Base-by-base conservation (phyloP, 23 tunicate genomes). In the Aplidium turbinatum region DNA sequence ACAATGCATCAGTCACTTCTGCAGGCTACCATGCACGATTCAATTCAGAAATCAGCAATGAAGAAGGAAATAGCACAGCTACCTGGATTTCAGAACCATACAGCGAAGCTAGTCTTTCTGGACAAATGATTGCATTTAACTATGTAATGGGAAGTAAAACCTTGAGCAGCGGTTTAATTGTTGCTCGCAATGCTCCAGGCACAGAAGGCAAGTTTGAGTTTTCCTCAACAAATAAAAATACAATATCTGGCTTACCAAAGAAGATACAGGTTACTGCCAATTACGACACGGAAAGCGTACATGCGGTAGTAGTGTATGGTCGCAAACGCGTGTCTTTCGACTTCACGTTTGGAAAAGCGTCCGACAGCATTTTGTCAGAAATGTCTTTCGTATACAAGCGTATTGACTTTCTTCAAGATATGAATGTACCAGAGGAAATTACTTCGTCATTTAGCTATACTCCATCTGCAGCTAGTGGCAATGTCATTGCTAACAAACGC, bases 341-440 rank as follows among this genome's bases (percentile, higher is more conserved):
- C 33, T 20, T 20, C 25, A n/a, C 1, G 7, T 46, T 30, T 27
- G 6, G 30, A 3, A 5, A 16, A 42, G 1, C 57, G 1, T 36
- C 32, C 19, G 55, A 45, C 47, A 28, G 46, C 19, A 4, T 23
- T 32, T 22, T 33, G 2, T 1, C 35, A 21, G 47, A 31, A 18
- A 33, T 45, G 70, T 33, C 33, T 21, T 63, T 63, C 70, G 22
- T 2, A 22, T 28, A 63, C 29, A 63, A 33, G 19, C 38, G 78
- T 33, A 46, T 6, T 25, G 19, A 2, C 50, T 16, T 42, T 9
- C 50, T 16, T 16, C 11, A 42, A 9, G 50, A 11, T 9, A 42
- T 42, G 50, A n/a, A n/a, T n/a, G n/a, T n/a, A n/a, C 50, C 50
- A 16, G 13, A 42, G 16, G 50, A 42, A 11, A 42, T 42, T 42